Evolutionary conservation across 1,140 invertebrate genomes (phyloP).

Genomic region (Drosophila nebulosa): DNA sequence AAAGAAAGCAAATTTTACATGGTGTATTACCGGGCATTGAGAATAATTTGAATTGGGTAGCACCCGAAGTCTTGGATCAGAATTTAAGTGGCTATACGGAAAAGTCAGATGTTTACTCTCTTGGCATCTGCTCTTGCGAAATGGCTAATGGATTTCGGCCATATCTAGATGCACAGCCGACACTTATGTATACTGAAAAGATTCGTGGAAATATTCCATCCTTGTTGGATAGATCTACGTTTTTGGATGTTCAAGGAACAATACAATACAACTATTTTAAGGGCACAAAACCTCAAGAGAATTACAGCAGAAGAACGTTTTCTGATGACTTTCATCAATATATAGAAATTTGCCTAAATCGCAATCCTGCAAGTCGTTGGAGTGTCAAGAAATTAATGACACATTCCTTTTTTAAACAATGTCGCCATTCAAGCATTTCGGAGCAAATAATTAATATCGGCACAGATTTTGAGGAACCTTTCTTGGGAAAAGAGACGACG

Average conservation of each 20-base stretch:
- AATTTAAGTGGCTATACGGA: constrained; percentile 94
- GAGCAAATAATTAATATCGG: constrained; percentile 35
- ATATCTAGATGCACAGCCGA: constrained; percentile 90
- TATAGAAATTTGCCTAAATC: constrained; percentile 84
- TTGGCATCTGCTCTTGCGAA: constrained; percentile 94
- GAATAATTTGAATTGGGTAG: constrained; percentile 91
- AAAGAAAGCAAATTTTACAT: constrained; percentile 86
- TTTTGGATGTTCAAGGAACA: constrained; percentile 52
- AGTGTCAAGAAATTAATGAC: constrained; percentile 84
- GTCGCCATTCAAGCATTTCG: constrained; percentile 56
- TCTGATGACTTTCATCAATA: constrained; percentile 89
- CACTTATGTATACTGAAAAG: constrained; percentile 95
- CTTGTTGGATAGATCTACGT: constrained; percentile 88
- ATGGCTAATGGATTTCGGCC: constrained; percentile 94
- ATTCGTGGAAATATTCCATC: constrained; percentile 89
- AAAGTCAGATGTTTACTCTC: constrained; percentile 94
- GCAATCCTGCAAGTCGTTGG: constrained; percentile 85
- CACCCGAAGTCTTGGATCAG: constrained; percentile 95
- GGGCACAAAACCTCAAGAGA: constrained; percentile 64
- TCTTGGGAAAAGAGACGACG: background rate
- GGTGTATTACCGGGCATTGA: constrained; percentile 87
- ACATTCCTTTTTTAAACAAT: constrained; percentile 90
- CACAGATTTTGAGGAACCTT: background rate
- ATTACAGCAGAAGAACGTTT: constrained; percentile 84
- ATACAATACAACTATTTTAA: constrained; percentile 32